phyloP scores from a whole-genome alignment of 2,888 invertebrate species.

The Ligdia adustata region DNA sequence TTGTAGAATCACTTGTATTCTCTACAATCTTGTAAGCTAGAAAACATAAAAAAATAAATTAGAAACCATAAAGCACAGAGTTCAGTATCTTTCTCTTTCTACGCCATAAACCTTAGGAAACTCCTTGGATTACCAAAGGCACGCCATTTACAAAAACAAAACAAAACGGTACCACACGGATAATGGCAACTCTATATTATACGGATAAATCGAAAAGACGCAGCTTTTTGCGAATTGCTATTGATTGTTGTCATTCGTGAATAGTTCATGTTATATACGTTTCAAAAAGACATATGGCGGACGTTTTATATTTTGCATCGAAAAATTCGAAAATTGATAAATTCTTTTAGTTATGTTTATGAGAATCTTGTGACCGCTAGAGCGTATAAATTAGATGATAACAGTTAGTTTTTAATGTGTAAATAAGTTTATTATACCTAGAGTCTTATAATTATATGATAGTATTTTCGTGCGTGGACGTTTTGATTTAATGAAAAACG shows the following conservation, averaged over 20 bases:
- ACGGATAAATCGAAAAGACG: conserved; percentile 49
- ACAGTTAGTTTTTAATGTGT: conserved; percentile 82
- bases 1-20: too few species aligned
- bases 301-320: conserved; percentile 85
- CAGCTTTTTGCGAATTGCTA: conserved; percentile 17
- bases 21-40: too few species aligned
- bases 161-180: too few species aligned
- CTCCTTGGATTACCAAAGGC: conserved; percentile 49
- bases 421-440: conserved; percentile 82
- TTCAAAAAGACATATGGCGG: conserved; percentile 84
- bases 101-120: too few species aligned
- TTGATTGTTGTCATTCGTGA: conserved; percentile 33
- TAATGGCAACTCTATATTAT: conserved; percentile 73
- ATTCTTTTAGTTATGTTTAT: conserved; percentile 85
- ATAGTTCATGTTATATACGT: conserved; percentile 64
- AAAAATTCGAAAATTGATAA: conserved; percentile 71
- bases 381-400: conserved; percentile 81
- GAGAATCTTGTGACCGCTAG: conserved; percentile 82
- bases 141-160: conserved; percentile 60
- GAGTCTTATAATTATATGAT: conserved; percentile 80
- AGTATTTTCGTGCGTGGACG: conserved; percentile 84
- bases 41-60: not conserved
- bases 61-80: too few species aligned
- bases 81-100: too few species aligned
- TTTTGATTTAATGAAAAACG: conserved; percentile 85